phyloP scores from a whole-genome alignment of 2,888 invertebrate species.

The Brachynemurus nebulosus region DNA sequence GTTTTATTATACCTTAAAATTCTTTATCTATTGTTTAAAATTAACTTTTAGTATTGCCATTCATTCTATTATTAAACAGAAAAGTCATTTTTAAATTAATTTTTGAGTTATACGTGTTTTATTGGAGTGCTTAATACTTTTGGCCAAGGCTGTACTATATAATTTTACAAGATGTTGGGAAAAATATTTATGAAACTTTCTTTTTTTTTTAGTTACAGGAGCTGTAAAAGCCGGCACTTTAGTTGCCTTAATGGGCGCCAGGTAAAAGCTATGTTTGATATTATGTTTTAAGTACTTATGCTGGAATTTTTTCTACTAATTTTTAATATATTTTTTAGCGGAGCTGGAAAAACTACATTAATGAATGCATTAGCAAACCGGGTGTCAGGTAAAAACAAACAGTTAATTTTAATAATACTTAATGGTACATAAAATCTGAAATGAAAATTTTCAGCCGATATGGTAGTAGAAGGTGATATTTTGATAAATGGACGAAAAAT shows the following conservation, averaged over 20 bases:
- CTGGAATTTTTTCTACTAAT: slow-evolving; percentile 5
- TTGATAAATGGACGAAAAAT: slow-evolving; percentile 61
- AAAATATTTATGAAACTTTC: neutral
- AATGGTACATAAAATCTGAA: neutral
- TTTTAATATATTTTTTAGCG: slow-evolving; percentile 38
- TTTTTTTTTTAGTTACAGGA: slow-evolving; percentile 49
- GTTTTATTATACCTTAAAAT: too few relatives aligned
- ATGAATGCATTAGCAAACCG: slow-evolving; percentile 73
- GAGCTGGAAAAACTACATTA: slow-evolving; percentile 81
- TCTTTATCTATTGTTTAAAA: too few relatives aligned
- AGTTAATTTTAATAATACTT: neutral
- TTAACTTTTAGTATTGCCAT: too few relatives aligned
- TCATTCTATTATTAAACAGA: too few relatives aligned
- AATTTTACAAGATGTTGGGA: too few relatives aligned
- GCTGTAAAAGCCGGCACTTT: slow-evolving; percentile 68
- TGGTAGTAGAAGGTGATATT: slow-evolving; percentile 64
- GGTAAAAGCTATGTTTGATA: slow-evolving; percentile 39
- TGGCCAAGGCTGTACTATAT: too few relatives aligned
- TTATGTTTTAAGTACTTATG: slow-evolving; percentile 9
- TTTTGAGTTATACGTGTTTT: too few relatives aligned
- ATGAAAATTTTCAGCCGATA: slow-evolving; percentile 38
- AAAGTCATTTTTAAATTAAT: too few relatives aligned
- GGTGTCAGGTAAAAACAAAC: slow-evolving; percentile 44
- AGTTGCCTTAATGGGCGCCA: slow-evolving; percentile 73
- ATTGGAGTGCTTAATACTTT: too few relatives aligned